phyloP scores from a whole-genome alignment of 2,113 vertebrate genomes.

The Dipodomys stephensi region DNA sequence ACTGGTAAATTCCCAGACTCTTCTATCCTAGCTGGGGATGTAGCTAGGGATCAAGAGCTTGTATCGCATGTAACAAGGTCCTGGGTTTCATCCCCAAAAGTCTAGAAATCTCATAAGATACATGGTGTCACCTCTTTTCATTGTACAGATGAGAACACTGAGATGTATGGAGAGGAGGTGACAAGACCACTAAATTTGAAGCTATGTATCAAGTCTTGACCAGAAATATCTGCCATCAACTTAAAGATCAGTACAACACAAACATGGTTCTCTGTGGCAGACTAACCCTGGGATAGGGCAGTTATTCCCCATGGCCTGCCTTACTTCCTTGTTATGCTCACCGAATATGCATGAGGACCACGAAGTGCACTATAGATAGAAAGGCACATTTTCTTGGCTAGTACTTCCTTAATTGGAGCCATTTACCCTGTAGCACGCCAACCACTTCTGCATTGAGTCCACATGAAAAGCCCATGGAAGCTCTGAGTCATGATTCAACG shows the following conservation, averaged over 20 bases:
- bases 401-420: not conserved
- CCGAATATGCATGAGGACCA: not conserved
- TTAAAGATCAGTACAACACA: not conserved
- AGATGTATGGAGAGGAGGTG: not conserved
- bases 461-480: not conserved
- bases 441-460: not conserved
- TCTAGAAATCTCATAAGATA: not conserved
- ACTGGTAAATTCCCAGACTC: not conserved
- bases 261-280: not conserved
- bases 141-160: not conserved
- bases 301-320: not conserved
- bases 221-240: not conserved
- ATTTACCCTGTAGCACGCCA: not conserved
- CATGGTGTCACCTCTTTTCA: not conserved
- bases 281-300: not conserved
- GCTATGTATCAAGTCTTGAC: not conserved
- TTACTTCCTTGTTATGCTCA: not conserved
- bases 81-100: too few species aligned
- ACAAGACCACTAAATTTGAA: not conserved
- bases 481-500: slow-evolving; percentile 51
- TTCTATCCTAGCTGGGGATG: not conserved
- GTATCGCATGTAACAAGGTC: too few species aligned
- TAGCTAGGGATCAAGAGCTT: too few species aligned
- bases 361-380: not conserved
- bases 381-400: not conserved